phyloP scores from a whole-genome alignment of 2,888 invertebrate species.

The Pollenia labialis region DNA sequence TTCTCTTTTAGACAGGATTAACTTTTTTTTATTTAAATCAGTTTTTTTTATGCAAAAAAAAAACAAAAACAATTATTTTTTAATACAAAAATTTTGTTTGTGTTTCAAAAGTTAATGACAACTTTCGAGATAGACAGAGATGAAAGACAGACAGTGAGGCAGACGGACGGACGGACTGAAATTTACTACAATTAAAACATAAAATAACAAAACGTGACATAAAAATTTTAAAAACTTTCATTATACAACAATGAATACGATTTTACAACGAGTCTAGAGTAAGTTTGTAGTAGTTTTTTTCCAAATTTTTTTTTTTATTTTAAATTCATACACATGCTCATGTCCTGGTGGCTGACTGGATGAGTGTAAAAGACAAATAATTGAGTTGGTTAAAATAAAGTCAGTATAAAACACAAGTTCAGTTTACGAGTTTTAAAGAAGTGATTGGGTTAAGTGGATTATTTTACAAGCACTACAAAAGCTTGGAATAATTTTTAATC shows the following conservation, averaged over 20 bases:
- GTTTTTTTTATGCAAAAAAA: slow-evolving; percentile 34
- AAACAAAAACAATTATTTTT: slow-evolving; percentile 20
- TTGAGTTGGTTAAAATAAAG: slow-evolving; percentile 15
- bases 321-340: slow-evolving; percentile 7
- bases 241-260: slow-evolving; percentile 34
- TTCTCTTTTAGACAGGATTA: not conserved
- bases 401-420: slow-evolving; percentile 10
- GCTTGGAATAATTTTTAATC: not conserved
- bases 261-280: not conserved
- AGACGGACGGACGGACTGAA: not conserved
- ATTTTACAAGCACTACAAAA: not conserved
- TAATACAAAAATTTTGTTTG: not conserved
- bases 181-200: slow-evolving; percentile 60
- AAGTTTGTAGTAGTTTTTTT: slow-evolving; percentile 25
- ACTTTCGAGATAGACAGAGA: slow-evolving; percentile 17
- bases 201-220: slow-evolving; percentile 67
- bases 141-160: slow-evolving; percentile 19
- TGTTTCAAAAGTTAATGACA: slow-evolving; percentile 29
- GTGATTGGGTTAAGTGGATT: not conserved
- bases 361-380: slow-evolving; percentile 24
- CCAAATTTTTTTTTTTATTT: not conserved
- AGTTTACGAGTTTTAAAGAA: not conserved
- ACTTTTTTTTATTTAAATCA: slow-evolving; percentile 54
- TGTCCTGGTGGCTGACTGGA: not conserved
- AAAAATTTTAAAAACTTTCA: slow-evolving; percentile 63